Conservation (phyloP, 2,113 vertebrate genomes). For the Cranoglanis bouderius region DNA sequence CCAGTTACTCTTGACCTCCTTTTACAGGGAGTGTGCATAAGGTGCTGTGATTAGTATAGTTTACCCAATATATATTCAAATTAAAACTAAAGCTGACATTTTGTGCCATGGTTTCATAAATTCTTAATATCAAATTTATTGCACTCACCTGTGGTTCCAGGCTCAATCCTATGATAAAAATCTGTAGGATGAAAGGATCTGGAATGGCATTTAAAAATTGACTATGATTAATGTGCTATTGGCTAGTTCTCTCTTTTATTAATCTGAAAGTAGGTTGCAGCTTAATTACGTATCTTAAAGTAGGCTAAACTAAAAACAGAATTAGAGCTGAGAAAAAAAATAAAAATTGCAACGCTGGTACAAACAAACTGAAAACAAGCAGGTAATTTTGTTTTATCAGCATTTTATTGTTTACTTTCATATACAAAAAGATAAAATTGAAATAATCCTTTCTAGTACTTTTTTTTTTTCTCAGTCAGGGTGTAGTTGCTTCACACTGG, state of each 20-base stretch:
- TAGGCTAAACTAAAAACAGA: not conserved
- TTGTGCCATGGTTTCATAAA: not conserved
- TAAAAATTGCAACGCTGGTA: not conserved
- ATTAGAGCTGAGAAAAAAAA: no score
- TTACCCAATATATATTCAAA: not conserved
- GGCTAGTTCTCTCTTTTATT: not conserved
- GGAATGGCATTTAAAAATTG: not conserved
- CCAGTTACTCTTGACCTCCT: not conserved
- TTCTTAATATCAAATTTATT: not conserved
- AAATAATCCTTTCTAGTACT: conserved; percentile 82
- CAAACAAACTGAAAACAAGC: not conserved
- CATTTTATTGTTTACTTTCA: conserved; percentile 75
- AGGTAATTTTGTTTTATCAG: conserved; percentile 71
- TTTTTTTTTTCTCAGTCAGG: conserved; percentile 66
- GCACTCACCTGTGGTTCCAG: not conserved
- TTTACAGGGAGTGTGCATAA: not conserved
- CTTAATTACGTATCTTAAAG: not conserved
- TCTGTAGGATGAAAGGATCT: not conserved
- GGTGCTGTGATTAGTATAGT: not conserved
- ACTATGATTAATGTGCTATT: not conserved
- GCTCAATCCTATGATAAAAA: not conserved
- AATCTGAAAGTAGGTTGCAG: not conserved
- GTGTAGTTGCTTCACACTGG: conserved; percentile 78
- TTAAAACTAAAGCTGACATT: not conserved
- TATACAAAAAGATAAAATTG: conserved; percentile 94